Evolutionary conservation across 2,888 invertebrate genomes (phyloP), one percentile per base, ranked within the genome.

Genomic region (Synergus laeviventris): DNA sequence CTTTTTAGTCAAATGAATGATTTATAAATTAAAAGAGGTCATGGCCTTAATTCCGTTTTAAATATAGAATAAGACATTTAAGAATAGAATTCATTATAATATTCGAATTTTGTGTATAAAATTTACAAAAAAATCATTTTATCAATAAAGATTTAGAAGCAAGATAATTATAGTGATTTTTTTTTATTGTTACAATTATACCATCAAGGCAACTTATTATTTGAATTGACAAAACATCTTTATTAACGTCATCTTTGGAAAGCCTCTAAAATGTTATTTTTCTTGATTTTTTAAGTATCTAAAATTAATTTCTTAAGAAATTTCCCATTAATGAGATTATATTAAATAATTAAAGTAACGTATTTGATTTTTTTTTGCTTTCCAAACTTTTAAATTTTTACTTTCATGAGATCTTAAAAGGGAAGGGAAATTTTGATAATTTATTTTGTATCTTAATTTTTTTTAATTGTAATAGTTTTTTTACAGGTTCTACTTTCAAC

Each of bases 81-180:
- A 66, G 16, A 24, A 21, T 66, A 66, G 11, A 42, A 45, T 24
- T 66, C 21, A 66, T 66, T 66, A 66, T 66, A 45, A 45, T 45
- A 66, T 45, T 66, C 42, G 16, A 66, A 66, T 21, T 66, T 66
- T 66, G 66, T 66, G 66, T 66, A 66, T 31, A 45, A 66, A 39
- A 66, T 21, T 24, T 5, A 2, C 8, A 45, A 66, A 66, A 24
- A 66, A 8, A 45, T 24, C 66, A 66, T 66, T 66, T 24, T 45
- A 45, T 66, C 66, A 66, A 66, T 66, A 66, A 66, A 66, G 66
- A 66, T 45, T 8, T 66, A 31, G 45, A 24, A 16, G 42, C 24
- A 66, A 45, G 24, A 31, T 31, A 66, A 45, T 66, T 66, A 21
- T 24, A 66, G 2, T 45, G 7, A 45, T 24, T 24, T 66, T 66